Percentiles rank a stretch among this genome's conserved stretches.
These are phyloP conservation scores for Chlorodrepanis virens DNA, from an alignment of 2,113 vertebrate genomes.

Conservation along the genomic window DNA sequence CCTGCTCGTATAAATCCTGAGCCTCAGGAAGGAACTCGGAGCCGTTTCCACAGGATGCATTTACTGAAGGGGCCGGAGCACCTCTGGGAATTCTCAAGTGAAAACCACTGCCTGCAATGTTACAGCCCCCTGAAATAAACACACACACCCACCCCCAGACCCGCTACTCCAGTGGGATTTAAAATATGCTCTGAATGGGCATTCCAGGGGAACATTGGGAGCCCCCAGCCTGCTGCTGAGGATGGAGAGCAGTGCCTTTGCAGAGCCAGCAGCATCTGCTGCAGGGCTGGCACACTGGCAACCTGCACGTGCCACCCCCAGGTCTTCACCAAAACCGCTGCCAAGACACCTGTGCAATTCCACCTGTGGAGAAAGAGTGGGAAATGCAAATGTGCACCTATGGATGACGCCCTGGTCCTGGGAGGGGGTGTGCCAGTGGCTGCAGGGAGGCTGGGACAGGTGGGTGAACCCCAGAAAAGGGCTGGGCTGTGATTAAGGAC, in stretches of 20 bases:
- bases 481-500: neutral
- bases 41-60: rapidly evolving
- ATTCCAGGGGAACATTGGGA: neutral
- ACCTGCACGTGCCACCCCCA: rapidly evolving
- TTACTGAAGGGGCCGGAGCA: neutral
- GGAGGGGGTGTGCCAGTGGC: neutral
- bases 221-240: neutral
- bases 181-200: rapidly evolving
- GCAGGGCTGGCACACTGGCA: neutral
- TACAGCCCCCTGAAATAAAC: neutral
- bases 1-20: neutral
- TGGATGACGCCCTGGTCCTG: rapidly evolving
- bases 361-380: neutral
- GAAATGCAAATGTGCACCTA: rapidly evolving
- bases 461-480: rapidly evolving
- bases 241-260: neutral
- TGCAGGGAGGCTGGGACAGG: neutral
- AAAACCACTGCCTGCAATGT: neutral
- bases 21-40: neutral
- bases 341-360: neutral
- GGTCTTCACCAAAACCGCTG: neutral
- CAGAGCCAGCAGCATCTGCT: rapidly evolving
- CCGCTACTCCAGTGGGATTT: neutral
- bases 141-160: rapidly evolving
- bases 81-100: neutral